A percentile compares a stretch with the other conserved stretches of the same genome.
Evolutionary conservation across 2,113 vertebrate species (phyloP).

Genomic region (Tyto alba): DNA sequence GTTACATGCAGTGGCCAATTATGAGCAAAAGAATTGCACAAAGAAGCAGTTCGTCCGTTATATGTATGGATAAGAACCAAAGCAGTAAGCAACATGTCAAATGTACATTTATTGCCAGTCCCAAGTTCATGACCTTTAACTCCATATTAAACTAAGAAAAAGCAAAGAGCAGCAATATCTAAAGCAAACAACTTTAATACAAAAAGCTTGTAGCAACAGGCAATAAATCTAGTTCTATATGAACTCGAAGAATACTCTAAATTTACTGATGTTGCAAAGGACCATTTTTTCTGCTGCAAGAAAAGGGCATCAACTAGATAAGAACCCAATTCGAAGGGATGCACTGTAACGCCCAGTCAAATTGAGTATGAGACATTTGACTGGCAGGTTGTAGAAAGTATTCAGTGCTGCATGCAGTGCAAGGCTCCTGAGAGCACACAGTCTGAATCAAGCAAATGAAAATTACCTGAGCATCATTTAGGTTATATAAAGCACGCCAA

Average conservation of each 20-base stretch:
- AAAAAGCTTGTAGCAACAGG: not conserved
- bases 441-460: not conserved
- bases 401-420: not conserved
- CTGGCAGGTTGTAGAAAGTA: not conserved
- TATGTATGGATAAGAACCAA: not conserved
- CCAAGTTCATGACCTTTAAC: not conserved
- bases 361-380: accelerated
- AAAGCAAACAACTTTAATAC: not conserved
- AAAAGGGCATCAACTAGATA: not conserved
- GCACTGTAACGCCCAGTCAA: not conserved
- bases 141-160: not conserved
- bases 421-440: not conserved
- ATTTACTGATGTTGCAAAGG: not conserved
- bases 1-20: not conserved
- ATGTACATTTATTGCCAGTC: not conserved
- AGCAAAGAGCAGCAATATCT: not conserved
- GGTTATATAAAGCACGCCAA: not conserved
- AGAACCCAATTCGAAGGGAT: not conserved
- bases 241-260: not conserved
- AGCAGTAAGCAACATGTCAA: not conserved
- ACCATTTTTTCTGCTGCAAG: not conserved
- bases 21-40: not conserved
- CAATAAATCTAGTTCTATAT: not conserved
- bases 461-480: not conserved
- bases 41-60: not conserved